These are phyloP conservation scores for Puma concolor DNA, from an alignment of 2,113 vertebrate genomes.

Conservation along the genomic window DNA sequence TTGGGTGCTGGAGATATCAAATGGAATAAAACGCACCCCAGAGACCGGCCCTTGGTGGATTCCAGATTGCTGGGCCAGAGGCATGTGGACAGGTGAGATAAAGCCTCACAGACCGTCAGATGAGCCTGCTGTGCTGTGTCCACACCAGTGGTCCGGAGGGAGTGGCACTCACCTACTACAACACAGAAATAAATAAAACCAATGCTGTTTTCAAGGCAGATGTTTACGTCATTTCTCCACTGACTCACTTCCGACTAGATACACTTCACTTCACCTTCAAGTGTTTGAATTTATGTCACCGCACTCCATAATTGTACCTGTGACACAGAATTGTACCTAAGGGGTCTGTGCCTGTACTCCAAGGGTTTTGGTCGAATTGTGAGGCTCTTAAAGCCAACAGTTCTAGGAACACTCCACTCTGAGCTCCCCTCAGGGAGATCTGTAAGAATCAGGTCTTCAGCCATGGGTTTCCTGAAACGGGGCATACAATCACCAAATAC, in stretches of 20 bases:
- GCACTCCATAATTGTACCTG: too few species aligned
- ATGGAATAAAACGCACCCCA: too few species aligned
- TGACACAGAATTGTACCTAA: not conserved
- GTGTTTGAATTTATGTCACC: not conserved
- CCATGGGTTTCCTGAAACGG: not conserved
- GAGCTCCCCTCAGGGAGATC: not conserved
- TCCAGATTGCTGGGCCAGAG: not conserved
- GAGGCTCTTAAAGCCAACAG: not conserved
- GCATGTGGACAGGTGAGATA: rapidly evolving
- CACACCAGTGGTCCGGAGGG: not conserved
- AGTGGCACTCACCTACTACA: rapidly evolving
- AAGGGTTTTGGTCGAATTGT: not conserved
- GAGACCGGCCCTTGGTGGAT: too few species aligned
- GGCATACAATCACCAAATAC: not conserved
- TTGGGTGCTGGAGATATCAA: not conserved
- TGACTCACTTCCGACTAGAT: not conserved
- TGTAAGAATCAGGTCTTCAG: not conserved
- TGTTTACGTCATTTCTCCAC: rapidly evolving
- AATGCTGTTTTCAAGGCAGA: not conserved
- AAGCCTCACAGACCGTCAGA: too few species aligned
- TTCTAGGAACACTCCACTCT: not conserved
- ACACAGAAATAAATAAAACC: not conserved
- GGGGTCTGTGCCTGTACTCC: not conserved
- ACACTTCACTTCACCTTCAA: not conserved
- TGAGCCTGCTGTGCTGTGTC: not conserved